Evolutionary conservation across 1,140 invertebrate species (phyloP), one percentile per base, ranked within the genome.

Genomic region (Aphidius ervi): DNA sequence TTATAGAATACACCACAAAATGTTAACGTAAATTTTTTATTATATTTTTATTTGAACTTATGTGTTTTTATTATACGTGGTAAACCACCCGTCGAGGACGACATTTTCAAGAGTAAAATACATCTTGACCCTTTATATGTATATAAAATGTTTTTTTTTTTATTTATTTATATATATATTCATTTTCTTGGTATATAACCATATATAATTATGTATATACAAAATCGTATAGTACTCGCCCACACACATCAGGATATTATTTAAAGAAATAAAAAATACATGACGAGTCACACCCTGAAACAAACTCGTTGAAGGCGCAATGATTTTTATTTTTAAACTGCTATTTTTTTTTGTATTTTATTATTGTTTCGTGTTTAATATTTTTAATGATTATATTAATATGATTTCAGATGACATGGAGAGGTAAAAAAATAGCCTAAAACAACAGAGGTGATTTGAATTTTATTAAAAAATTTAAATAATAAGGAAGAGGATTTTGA

Each of bases 401-500:
- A 4, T 65, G 10, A 56, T 63, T 70, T 69, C 65, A 74, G 71
- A 67, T 67, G 67, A 66, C 62, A 74, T 73, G 75, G 74, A 66
- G 69, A 77, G 71, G 71, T 79, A 71, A 79, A 31, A 3, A 31
- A 31, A 31, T 31, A 31, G 23, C 23, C 23, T 31, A 31, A 31
- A 31, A 31, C 4, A 31, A 31, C 23, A 31, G 23, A 31, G 23
- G 23, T 31, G 23, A 31, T 31, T 31, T 31, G 23, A 31, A 31
- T 3, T 3, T 31, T 71, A 56, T 62, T 53, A 42, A n/a, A 16
- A 20, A 63, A 68, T 46, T 59, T 52, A 56, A 45, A 37, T 57
- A 47, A 23, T 49, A 56, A 46, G 39, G 20, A 6, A 49, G 41
- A 41, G 8, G 45, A 55, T 45, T 57, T 42, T 9, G 61, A 65